Evolutionary conservation across 2,888 invertebrate genomes (phyloP).

Genomic region (Anthophora plumipes): DNA sequence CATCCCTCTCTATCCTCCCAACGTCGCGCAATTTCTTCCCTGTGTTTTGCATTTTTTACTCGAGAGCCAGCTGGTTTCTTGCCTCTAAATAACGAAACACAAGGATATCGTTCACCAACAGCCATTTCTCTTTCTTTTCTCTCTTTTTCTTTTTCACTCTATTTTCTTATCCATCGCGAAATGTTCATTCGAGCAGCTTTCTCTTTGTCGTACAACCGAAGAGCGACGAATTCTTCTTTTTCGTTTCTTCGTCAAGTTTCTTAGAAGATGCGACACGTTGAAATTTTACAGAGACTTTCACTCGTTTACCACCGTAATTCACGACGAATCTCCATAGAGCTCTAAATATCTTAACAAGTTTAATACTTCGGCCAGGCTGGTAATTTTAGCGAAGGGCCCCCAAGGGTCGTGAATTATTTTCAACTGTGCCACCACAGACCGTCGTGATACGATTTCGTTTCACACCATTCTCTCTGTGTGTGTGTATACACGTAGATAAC

Average conservation of each 20-base stretch:
- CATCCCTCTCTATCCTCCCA: too few relatives aligned
- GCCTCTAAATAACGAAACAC: conserved; percentile 42
- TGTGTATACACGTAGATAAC: too few relatives aligned
- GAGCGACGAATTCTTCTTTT: too few relatives aligned
- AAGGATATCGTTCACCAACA: not conserved
- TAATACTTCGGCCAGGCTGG: conserved; percentile 66
- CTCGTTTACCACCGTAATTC: conserved; percentile 57
- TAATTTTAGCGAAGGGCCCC: conserved; percentile 65
- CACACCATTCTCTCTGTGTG: not conserved
- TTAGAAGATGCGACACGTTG: conserved; percentile 29
- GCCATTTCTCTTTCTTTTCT: conserved; percentile 1
- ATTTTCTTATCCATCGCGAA: not conserved
- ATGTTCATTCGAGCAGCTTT: not conserved
- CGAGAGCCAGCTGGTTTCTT: not conserved
- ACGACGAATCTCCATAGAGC: conserved; percentile 68
- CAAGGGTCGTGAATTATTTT: conserved; percentile 69
- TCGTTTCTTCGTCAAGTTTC: conserved; percentile 47
- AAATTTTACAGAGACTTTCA: conserved; percentile 62
- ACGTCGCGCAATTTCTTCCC: not conserved
- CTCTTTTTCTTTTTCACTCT: too few relatives aligned
- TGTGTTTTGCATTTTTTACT: not conserved
- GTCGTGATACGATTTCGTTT: conserved; percentile 42
- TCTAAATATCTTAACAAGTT: conserved; percentile 73
- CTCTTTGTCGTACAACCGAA: too few relatives aligned
- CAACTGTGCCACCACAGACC: conserved; percentile 38